Percentiles rank a stretch among this genome's conserved stretches.
These are phyloP conservation scores for Drosophila nikananu DNA, from an alignment of 1,140 invertebrate genomes.

Conservation along the genomic window DNA sequence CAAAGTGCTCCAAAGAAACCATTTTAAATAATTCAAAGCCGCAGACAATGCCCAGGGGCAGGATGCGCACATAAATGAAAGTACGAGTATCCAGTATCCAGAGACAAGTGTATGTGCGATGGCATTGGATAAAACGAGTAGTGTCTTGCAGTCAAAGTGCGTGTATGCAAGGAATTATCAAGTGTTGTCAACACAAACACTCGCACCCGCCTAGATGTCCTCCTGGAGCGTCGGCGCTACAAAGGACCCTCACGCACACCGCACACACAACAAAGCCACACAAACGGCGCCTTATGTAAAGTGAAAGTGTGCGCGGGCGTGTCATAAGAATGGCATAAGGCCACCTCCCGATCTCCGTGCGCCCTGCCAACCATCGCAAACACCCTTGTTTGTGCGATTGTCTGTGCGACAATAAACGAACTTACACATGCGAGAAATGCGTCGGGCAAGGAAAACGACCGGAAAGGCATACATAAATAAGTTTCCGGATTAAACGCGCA, in stretches of 20 bases:
- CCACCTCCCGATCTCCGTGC: slow-evolving; percentile 1
- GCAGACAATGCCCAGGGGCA: slow-evolving; percentile 42
- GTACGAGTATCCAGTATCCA: slow-evolving; percentile 46
- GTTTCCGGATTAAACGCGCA: slow-evolving; percentile 77
- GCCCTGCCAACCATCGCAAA: slow-evolving; percentile 6
- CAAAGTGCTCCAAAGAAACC: slow-evolving; percentile 56
- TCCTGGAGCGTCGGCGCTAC: slow-evolving; percentile 51
- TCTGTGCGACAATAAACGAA: slow-evolving; percentile 55
- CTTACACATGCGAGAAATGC: slow-evolving; percentile 72
- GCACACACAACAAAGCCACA: neutral
- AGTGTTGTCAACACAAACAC: slow-evolving; percentile 75
- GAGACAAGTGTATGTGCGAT: slow-evolving; percentile 39
- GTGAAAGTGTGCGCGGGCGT: slow-evolving; percentile 78
- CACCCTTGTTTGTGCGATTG: slow-evolving; percentile 51
- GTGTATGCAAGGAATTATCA: slow-evolving; percentile 82
- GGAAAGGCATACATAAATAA: slow-evolving; percentile 82
- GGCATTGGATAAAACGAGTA: slow-evolving; percentile 18
- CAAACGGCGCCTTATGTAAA: slow-evolving; percentile 68
- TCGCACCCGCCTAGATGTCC: slow-evolving; percentile 21
- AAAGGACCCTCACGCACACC: slow-evolving; percentile 45
- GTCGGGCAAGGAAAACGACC: slow-evolving; percentile 73
- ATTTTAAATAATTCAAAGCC: slow-evolving; percentile 81
- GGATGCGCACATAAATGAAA: slow-evolving; percentile 31
- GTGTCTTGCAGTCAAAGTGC: slow-evolving; percentile 68
- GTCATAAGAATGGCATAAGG: slow-evolving; percentile 70